Evolutionary conservation across 2,113 vertebrate genomes (phyloP).

Genomic region (Mustelus asterias): DNA sequence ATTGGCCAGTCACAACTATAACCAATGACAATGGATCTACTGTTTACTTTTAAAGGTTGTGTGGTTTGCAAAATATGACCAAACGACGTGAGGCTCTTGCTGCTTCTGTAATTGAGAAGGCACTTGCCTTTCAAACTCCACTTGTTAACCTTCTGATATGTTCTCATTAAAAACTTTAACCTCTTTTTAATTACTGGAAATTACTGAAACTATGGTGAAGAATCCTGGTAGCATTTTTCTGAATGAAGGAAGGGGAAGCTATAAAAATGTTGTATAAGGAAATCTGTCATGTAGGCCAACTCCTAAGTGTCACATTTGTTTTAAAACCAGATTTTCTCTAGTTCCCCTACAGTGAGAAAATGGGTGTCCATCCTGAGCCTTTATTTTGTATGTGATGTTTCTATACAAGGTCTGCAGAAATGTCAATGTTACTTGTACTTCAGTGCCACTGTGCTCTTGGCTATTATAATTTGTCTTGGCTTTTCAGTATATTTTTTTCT

Average conservation of each 20-base stretch:
- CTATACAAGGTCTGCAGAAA: conserved; percentile 14
- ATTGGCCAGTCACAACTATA: neutral
- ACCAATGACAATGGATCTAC: neutral
- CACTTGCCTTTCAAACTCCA: neutral
- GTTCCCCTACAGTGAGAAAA: neutral
- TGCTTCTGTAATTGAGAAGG: neutral
- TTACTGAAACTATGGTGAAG: neutral
- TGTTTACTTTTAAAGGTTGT: neutral
- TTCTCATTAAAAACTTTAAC: neutral
- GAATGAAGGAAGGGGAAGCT: neutral
- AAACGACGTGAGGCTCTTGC: conserved; percentile 2
- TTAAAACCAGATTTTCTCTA: neutral
- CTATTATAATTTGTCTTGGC: conserved; percentile 18
- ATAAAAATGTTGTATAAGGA: neutral
- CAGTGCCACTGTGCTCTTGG: neutral
- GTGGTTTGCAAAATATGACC: neutral
- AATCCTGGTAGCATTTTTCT: neutral
- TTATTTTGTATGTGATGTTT: neutral
- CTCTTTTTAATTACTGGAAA: neutral
- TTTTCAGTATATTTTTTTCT: neutral
- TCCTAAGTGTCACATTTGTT: neutral
- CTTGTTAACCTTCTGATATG: neutral
- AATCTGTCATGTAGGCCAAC: neutral
- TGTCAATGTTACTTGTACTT: conserved; percentile 31
- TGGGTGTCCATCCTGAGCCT: neutral